Conservation (phyloP, 1,140 invertebrate genomes). For the Asbolus verrucosus region DNA sequence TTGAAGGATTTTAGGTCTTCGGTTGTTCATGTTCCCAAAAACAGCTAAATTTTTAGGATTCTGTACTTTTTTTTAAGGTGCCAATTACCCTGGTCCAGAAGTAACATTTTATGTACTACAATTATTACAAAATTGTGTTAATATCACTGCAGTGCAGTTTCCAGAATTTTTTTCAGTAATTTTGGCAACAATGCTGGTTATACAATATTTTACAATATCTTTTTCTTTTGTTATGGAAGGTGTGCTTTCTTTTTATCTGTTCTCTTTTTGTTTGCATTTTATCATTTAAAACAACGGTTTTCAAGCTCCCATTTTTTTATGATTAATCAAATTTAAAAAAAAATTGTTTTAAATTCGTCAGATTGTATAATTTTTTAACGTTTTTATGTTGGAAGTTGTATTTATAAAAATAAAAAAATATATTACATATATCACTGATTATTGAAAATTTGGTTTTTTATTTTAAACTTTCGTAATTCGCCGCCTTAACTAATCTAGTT, state of each 20-base stretch:
- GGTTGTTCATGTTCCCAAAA: no score
- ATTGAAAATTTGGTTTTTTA: slow-evolving; percentile 10
- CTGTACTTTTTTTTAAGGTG: no score
- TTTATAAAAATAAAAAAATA: slow-evolving; percentile 35
- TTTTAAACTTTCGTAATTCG: no score
- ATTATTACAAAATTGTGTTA: slow-evolving; percentile 36
- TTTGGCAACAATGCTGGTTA: slow-evolving; percentile 34
- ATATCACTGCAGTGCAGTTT: slow-evolving; percentile 39
- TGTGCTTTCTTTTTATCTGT: slow-evolving; percentile 20
- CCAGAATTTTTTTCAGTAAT: slow-evolving; percentile 23
- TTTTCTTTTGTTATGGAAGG: slow-evolving; percentile 21
- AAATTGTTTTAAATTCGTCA: slow-evolving; percentile 20
- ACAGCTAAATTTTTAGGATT: no score
- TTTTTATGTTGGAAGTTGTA: slow-evolving; percentile 38
- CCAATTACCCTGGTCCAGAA: no score
- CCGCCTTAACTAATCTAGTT: no score
- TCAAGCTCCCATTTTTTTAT: neutral
- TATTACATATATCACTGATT: slow-evolving; percentile 36
- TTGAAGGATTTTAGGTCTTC: no score
- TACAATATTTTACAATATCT: slow-evolving; percentile 32
- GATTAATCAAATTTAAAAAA: no score
- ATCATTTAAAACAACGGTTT: neutral
- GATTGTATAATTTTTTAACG: slow-evolving; percentile 32
- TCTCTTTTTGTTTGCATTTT: slow-evolving; percentile 14
- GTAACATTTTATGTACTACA: no score